Conservation (phyloP, 2,888 invertebrate genomes). For the Didymodactylos carnosus region DNA sequence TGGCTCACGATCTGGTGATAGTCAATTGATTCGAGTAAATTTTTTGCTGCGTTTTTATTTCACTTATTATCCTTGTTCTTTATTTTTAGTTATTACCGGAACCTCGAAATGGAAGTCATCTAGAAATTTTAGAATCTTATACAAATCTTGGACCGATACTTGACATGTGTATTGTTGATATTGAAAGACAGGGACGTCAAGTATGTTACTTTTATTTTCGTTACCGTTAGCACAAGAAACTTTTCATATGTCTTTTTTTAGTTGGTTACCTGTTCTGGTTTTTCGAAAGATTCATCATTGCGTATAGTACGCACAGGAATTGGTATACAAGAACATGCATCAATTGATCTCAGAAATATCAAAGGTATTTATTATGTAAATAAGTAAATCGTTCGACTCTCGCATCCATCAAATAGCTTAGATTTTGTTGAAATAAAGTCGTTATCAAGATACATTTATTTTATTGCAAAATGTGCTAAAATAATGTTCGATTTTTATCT, state of each 20-base stretch:
- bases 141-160: constrained; percentile 90
- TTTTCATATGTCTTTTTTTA: constrained; percentile 19
- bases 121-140: constrained; percentile 80
- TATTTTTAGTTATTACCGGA: not conserved
- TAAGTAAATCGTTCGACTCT: too few species aligned
- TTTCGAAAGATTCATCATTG: constrained; percentile 86
- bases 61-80: not conserved
- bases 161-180: constrained; percentile 89
- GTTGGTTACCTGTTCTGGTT: constrained; percentile 86
- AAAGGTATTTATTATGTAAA: too few species aligned
- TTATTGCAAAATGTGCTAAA: constrained; percentile 6
- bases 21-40: constrained; percentile 53
- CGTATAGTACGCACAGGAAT: constrained; percentile 93
- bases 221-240: not conserved
- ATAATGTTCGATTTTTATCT: not conserved
- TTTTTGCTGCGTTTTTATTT: not conserved
- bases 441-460: too few species aligned
- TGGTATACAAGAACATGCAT: constrained; percentile 90
- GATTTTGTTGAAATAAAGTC: too few species aligned
- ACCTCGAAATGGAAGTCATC: constrained; percentile 57
- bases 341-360: constrained; percentile 82
- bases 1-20: constrained; percentile 85
- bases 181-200: constrained; percentile 54
- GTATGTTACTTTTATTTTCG: not conserved
- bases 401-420: too few species aligned